These are phyloP conservation scores for Imbricaverruca yamaguchii DNA, from an alignment of 2,888 invertebrate species.

Conservation along the genomic window DNA sequence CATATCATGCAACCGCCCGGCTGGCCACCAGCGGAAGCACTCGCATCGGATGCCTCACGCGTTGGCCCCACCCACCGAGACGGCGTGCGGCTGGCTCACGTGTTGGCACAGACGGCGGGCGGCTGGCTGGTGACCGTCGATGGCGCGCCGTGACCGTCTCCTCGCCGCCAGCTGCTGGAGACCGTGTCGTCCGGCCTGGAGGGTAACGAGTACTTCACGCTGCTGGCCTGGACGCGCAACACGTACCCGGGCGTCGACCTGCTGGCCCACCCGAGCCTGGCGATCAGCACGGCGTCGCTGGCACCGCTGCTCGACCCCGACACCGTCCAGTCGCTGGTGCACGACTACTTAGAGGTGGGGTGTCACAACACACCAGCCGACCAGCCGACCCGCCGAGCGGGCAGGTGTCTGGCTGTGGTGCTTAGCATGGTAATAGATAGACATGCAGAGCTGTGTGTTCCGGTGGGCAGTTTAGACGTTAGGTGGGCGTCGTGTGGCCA, in stretches of 20 bases:
- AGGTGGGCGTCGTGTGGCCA: no score
- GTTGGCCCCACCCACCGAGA: no score
- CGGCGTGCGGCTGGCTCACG: no score
- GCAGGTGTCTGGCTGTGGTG: neutral
- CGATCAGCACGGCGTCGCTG: constrained; percentile 53
- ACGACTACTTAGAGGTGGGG: constrained; percentile 64
- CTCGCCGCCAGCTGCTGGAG: constrained; percentile 58
- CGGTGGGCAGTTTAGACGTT: no score
- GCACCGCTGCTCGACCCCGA: constrained; percentile 66
- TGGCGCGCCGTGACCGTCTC: no score
- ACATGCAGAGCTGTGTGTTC: no score
- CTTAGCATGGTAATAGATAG: no score
- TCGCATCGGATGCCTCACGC: no score
- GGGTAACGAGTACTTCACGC: constrained; percentile 92
- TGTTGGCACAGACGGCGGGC: no score
- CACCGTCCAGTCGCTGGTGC: constrained; percentile 67
- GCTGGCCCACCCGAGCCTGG: constrained; percentile 76
- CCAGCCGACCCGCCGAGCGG: neutral
- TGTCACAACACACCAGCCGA: neutral
- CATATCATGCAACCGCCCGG: neutral
- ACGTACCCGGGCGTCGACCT: constrained; percentile 82
- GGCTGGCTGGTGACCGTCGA: no score
- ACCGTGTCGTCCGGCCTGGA: constrained; percentile 79
- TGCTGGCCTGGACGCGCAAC: constrained; percentile 86
- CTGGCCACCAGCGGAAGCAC: no score